Percentiles rank a stretch among this genome's conserved stretches.
phyloP scores from a whole-genome alignment of 1,140 invertebrate species.

The Tribolium castaneum region DNA sequence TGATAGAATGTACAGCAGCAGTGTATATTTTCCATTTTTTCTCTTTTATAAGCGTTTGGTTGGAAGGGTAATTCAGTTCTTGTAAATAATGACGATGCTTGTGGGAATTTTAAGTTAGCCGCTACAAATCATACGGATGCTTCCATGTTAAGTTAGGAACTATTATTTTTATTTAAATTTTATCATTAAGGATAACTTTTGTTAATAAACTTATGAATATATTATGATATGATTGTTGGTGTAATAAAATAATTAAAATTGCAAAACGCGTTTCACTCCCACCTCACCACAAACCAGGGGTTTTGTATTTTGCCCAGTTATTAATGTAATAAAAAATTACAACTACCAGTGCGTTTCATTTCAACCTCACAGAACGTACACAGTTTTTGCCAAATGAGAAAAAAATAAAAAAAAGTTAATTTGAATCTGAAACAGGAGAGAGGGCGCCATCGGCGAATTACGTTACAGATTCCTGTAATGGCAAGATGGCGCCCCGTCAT shows the following conservation, averaged over 20 bases:
- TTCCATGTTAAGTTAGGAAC: conserved; percentile 59
- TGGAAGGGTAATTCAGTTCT: conserved; percentile 52
- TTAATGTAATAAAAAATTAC: no score
- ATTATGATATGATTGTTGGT: conserved; percentile 65
- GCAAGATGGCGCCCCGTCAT: background rate
- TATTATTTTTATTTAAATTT: conserved; percentile 62
- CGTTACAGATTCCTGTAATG: no score
- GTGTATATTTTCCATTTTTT: conserved; percentile 49
- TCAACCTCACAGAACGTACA: no score
- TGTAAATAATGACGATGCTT: conserved; percentile 57
- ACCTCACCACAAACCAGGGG: background rate
- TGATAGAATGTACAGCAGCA: conserved; percentile 25
- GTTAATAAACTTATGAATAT: conserved; percentile 64
- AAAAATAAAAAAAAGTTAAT: no score
- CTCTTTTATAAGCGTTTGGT: conserved; percentile 46
- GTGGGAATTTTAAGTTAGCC: conserved; percentile 56
- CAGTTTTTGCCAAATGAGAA: no score
- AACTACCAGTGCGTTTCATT: no score
- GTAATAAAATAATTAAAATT: conserved; percentile 63
- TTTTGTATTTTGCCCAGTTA: background rate
- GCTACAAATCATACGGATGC: conserved; percentile 58
- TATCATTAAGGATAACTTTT: conserved; percentile 61
- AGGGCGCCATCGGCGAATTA: no score
- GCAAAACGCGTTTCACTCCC: background rate
- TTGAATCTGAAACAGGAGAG: no score